These are phyloP conservation scores for Condylostylus longicornis DNA, from an alignment of 1,140 invertebrate species.

Conservation along the genomic window DNA sequence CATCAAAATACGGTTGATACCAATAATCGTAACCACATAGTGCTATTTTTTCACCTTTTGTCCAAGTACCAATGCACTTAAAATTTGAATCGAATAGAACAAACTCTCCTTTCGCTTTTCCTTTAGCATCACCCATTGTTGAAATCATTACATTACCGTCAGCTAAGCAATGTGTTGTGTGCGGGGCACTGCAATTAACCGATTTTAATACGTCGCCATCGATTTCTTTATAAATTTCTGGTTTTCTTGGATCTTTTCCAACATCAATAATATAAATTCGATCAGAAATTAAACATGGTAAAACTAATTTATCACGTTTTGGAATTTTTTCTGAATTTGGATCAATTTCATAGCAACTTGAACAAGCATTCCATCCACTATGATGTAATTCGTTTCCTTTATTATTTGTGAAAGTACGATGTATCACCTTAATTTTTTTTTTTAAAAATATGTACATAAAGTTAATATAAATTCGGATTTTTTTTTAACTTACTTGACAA, in stretches of 20 bases:
- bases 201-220: conserved; percentile 55
- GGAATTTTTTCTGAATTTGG: conserved; percentile 37
- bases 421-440: conserved; percentile 55
- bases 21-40: conserved; percentile 76
- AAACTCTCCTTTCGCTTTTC: conserved; percentile 74
- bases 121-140: conserved; percentile 69
- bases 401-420: conserved; percentile 62
- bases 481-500: conserved; percentile 46
- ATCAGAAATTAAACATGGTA: conserved; percentile 69
- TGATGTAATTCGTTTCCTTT: conserved; percentile 86
- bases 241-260: conserved; percentile 47
- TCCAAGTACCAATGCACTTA: conserved; percentile 48
- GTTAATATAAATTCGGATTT: conserved; percentile 2
- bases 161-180: conserved; percentile 86
- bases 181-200: conserved; percentile 63
- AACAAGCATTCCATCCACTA: conserved; percentile 91
- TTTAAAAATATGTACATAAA: neutral
- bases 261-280: conserved; percentile 78
- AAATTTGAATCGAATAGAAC: conserved; percentile 76
- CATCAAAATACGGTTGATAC: conserved; percentile 90
- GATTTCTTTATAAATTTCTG: conserved; percentile 43
- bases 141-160: conserved; percentile 90
- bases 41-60: conserved; percentile 41
- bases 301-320: conserved; percentile 59
- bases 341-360: conserved; percentile 55